phyloP scores from a whole-genome alignment of 2,797 vertebrate genomes.

The Chaetophractus vellerosus region DNA sequence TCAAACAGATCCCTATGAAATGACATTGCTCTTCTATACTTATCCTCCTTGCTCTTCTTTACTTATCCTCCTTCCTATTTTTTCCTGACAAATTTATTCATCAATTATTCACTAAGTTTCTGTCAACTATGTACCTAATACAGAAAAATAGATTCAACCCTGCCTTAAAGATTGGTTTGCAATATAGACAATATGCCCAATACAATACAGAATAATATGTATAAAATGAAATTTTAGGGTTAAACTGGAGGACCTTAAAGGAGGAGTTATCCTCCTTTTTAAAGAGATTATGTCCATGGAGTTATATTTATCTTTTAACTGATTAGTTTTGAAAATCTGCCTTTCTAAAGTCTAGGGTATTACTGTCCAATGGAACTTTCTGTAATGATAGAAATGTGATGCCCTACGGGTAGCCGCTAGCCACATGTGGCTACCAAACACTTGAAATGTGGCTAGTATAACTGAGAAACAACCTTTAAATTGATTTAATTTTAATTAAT shows the following conservation, averaged over 20 bases:
- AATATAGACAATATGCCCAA: neutral
- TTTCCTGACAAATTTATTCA: neutral
- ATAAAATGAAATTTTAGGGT: conserved; percentile 36
- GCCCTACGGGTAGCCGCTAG: neutral
- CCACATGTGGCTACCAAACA: no score
- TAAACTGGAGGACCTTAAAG: neutral
- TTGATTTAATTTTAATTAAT: conserved; percentile 72
- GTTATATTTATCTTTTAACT: conserved; percentile 55
- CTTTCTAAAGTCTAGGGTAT: conserved; percentile 30
- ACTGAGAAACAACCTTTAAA: conserved; percentile 55
- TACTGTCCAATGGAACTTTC: neutral
- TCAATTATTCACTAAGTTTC: conserved; percentile 40
- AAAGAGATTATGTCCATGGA: neutral
- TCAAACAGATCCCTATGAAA: neutral
- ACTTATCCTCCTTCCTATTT: neutral
- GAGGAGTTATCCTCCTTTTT: neutral
- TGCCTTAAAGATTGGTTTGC: neutral
- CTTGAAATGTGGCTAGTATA: neutral
- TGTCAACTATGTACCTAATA: neutral
- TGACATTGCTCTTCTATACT: conserved; percentile 8
- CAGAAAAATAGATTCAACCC: neutral
- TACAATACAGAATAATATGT: neutral
- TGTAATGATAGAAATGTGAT: conserved; percentile 40
- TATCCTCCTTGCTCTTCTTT: neutral
- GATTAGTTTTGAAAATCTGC: conserved; percentile 39